Evolutionary conservation across 1,140 invertebrate species (phyloP).

Genomic region (Copidosoma floridanum): DNA sequence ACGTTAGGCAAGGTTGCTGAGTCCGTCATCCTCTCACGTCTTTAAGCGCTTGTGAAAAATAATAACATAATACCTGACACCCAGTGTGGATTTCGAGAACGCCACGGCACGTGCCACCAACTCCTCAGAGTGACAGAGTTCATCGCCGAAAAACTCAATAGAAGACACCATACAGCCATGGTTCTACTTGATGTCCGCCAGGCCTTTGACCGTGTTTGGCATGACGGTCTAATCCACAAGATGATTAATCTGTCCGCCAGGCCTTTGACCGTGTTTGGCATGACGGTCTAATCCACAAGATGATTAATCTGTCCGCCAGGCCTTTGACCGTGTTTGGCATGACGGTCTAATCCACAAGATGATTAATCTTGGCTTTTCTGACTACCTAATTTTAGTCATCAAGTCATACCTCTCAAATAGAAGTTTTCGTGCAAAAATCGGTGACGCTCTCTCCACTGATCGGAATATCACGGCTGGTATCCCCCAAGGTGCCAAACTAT

Average conservation of each 20-base stretch:
- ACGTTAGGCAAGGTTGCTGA: slow-evolving; percentile 19
- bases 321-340: no score
- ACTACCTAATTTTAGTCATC: slow-evolving; percentile 13
- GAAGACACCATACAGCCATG: slow-evolving; percentile 3
- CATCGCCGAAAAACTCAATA: neutral
- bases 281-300: no score
- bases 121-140: no score
- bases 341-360: slow-evolving; percentile 34
- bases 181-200: no score
- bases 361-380: slow-evolving; percentile 1
- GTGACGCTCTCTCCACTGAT: neutral
- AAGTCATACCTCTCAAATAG: slow-evolving; percentile 16
- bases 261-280: no score
- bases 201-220: no score
- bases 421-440: neutral
- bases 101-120: slow-evolving; percentile 6
- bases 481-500: no score
- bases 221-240: no score
- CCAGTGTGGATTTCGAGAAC: no score
- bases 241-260: slow-evolving; percentile 39
- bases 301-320: slow-evolving; percentile 39
- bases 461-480: slow-evolving; percentile 12
- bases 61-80: slow-evolving; percentile 7
- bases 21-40: neutral
- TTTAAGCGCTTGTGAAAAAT: neutral